Evolutionary conservation across 2,888 invertebrate species (phyloP).

Genomic region (Luperina nickerlii): DNA sequence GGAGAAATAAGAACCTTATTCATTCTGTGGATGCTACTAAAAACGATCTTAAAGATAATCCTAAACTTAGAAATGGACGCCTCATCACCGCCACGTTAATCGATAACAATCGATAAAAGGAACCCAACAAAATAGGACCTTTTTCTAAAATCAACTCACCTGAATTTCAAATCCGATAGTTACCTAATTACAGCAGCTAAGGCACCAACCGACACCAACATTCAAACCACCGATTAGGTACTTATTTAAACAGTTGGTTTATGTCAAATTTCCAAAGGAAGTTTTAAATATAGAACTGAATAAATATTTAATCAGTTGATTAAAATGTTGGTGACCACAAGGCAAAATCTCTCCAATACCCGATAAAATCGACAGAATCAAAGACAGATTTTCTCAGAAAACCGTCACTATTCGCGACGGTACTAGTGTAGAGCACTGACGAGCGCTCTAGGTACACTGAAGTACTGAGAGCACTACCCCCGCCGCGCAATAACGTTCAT

Average conservation of each 20-base stretch:
- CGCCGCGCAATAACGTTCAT: background rate
- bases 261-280: too few species aligned
- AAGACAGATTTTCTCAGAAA: background rate
- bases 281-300: too few species aligned
- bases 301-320: too few species aligned
- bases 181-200: background rate
- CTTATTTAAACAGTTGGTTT: too few species aligned
- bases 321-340: too few species aligned
- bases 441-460: conserved; percentile 41
- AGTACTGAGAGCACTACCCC: background rate
- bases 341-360: background rate
- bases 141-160: conserved; percentile 10
- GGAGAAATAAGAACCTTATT: background rate
- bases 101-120: background rate
- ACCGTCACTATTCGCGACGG: background rate
- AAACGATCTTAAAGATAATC: background rate
- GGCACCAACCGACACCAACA: too few species aligned
- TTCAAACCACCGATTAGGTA: too few species aligned
- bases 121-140: background rate
- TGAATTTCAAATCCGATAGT: background rate
- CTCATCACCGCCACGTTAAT: background rate
- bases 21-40: background rate
- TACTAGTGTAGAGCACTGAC: conserved; percentile 25
- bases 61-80: background rate
- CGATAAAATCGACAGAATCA: conserved; percentile 8